Conservation (phyloP, 2,797 vertebrate species). For the Miichthys miiuy region DNA sequence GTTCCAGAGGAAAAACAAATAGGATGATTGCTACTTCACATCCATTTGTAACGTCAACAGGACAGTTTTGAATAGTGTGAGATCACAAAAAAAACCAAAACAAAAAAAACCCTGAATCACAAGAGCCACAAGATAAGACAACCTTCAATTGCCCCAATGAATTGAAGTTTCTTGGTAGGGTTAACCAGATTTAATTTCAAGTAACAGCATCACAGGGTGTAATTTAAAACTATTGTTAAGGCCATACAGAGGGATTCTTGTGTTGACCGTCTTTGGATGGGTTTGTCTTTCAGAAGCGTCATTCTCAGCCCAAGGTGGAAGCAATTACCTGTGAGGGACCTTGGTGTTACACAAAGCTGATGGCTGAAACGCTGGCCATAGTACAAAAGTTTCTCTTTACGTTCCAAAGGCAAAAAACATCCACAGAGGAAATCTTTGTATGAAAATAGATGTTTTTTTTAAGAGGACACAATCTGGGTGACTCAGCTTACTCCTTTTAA, state of each 20-base stretch:
- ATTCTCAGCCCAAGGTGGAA: conserved; percentile 71
- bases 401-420: conserved; percentile 29
- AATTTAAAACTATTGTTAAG: conserved; percentile 65
- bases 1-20: neutral
- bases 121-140: neutral
- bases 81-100: conserved; percentile 5
- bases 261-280: conserved; percentile 46
- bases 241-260: conserved; percentile 43
- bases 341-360: conserved; percentile 59
- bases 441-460: neutral
- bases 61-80: conserved; percentile 7
- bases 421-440: conserved; percentile 3
- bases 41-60: neutral
- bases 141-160: conserved; percentile 15
- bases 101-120: neutral
- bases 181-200: conserved; percentile 46
- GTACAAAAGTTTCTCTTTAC: conserved; percentile 37
- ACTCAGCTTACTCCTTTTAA: neutral
- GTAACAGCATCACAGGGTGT: conserved; percentile 44
- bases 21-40: neutral
- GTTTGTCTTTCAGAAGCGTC: conserved; percentile 61
- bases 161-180: conserved; percentile 26
- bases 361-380: conserved; percentile 45
- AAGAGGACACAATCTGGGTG: neutral
- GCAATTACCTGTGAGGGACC: conserved; percentile 74